Evolutionary conservation across 2,888 invertebrate genomes (phyloP), one percentile per base, ranked within the genome.

Genomic region (Macrophya alboannulata): DNA sequence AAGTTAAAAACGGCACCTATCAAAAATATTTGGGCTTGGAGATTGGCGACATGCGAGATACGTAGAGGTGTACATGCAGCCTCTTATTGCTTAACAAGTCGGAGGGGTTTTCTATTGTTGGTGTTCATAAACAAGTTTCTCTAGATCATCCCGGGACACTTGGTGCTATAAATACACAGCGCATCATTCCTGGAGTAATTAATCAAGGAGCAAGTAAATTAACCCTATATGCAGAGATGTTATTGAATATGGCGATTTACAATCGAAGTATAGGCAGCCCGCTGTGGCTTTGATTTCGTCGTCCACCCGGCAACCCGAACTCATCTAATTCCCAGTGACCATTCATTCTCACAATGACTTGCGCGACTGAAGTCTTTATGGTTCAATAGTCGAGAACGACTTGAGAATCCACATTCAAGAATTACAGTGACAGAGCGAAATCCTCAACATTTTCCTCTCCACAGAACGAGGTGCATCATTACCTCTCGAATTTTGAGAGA

Each of bases 401-500:
- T 62, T 12, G 62, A 62, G 8, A 12, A 62, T 9, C 12, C 6
- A 4, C 62, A 25, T 62, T 21, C 25, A 62, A 21, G 62, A 62
- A 25, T 62, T 62, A 62, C 62, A 62, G 21, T 62, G 62, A 25
- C 21, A 62, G 9, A 25, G 62, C 25, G 12, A 25, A 62, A 62
- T 62, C 25, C 25, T 25, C 25, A 62, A 62, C 12, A 62, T 62
- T 62, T 62, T 62, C 12, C 1, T 62, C 25, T 2, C 25, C 10
- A 25, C 25, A 62, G 25, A 62, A 62, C 62, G 25, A 25, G 25
- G 12, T 62, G 62, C 62, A 25, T 62, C 25, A 10, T 62, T 21
- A 62, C 62, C 62, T 62, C 62, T 62, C 62, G 62, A 62, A 62
- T 62, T 62, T 62, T 2, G 25, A 25, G 62, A 62, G 62, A 62